Evolutionary conservation across 2,888 invertebrate species (phyloP), one percentile per base, ranked within the genome.

Genomic region (Acanthosoma haemorrhoidale): DNA sequence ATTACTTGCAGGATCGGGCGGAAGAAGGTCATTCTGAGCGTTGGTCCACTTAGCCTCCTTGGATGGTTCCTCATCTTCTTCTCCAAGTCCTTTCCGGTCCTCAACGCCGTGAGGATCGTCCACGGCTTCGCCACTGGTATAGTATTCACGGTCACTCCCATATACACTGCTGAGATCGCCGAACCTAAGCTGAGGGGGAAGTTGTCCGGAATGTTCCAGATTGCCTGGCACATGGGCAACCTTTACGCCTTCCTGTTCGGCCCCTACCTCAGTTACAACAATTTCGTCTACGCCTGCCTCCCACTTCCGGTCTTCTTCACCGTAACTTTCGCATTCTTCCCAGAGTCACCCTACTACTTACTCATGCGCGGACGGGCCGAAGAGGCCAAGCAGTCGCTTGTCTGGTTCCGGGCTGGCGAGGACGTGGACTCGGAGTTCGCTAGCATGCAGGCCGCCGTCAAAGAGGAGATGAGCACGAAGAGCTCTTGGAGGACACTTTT

Each of bases 81-180:
- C 31, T 74, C 83, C 0, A 73, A 81, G 0, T 59, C 84, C 84
- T 0, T 74, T 83, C 2, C 73, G 80, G 29, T 84, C 82, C 70
- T 80, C 82, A 51, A 51, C 68, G 13, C 70, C 16, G 68, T 63
- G 38, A 38, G 71, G 21, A 4, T 75, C 41, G 66, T 76, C 41
- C 76, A 76, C 68, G 76, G 76, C 34, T 51, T 75, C 21, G 75
- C 72, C 6, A 71, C 75, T 18, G 76, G 75, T 2, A 68, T 76
- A n/a, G 72, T 74, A 15, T 75, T 73, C 38, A 76, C 76, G 4
- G 75, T 75, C 18, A 75, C 70, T 16, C 76, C 76, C 3, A 72
- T 75, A 11, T 77, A 77, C 70, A 72, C 76, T 21, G 76, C 75
- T 2, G 76, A 77, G 68, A 76, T 75, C 32, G 68, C 76, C 2